Evolutionary conservation across 2,113 vertebrate species (phyloP), one percentile per base, ranked within the genome.

Genomic region (Cardinalis cardinalis): DNA sequence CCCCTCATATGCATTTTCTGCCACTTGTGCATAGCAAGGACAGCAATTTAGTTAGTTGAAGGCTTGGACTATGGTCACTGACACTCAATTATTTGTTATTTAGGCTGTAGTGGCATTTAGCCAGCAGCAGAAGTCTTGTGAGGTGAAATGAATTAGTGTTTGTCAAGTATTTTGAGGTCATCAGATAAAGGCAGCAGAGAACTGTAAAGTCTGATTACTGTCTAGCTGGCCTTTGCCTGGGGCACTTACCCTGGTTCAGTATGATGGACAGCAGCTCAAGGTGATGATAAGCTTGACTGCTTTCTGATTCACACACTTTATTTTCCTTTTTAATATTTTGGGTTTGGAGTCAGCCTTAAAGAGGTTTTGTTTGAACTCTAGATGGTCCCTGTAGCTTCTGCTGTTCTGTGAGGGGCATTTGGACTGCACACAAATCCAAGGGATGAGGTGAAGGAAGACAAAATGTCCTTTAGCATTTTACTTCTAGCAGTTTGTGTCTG

Each of bases 391-490:
- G 3, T 6, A 56, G 51, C 23, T 75, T 75, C 38, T 78, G 69
- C n/a, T 34, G 11, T 75, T 93, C 40, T 78, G 16, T 59, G 61
- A 88, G 31, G 41, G 63, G n/a, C 49, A 7, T 86, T 80, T 91
- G 82, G 31, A 34, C 55, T 87, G 63, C 43, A 31, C n/a, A 13
- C 0, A 0, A 82, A 51, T 59, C 10, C 28, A 66, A 26, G 58
- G 29, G 65, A 66, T 52, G 34, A 89, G 56, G 82, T 76, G 44
- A 87, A 82, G 26, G 18, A 85, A 70, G 59, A 63, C 29, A 65
- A 6, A 31, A 25, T 59, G 26, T 43, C 79, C 79, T 87, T 93
- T 46, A 90, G 76, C 48, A 40, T 89, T 93, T 92, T 86, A 24
- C 73, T 84, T 91, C 48, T 34, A 60, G 91, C 77, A 87, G 21